Evolutionary conservation across 2,888 invertebrate genomes (phyloP).

Genomic region (Hypomecis punctinalis): DNA sequence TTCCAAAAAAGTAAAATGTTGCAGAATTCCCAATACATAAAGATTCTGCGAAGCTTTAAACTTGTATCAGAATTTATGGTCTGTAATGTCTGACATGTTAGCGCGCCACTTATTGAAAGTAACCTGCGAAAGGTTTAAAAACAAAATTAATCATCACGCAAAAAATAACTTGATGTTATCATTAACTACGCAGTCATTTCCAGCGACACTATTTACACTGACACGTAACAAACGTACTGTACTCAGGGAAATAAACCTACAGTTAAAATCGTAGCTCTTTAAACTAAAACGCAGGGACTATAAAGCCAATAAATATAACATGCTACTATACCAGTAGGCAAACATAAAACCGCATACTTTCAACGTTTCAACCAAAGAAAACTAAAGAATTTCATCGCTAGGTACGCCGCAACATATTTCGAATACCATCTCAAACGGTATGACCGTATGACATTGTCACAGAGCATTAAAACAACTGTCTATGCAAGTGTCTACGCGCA

Average conservation of each 20-base stretch:
- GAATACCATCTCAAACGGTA: constrained; percentile 2
- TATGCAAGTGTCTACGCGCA: constrained; percentile 3
- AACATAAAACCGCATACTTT: background rate
- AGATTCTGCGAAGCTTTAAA: constrained; percentile 4
- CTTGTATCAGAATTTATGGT: constrained; percentile 10
- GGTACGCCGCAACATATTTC: background rate
- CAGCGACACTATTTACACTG: constrained; percentile 30
- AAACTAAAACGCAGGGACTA: background rate
- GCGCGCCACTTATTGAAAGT: constrained; percentile 25
- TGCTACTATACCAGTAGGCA: no score
- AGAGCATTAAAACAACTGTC: constrained; percentile 3
- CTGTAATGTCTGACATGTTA: constrained; percentile 4
- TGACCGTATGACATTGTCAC: constrained; percentile 12
- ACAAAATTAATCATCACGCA: constrained; percentile 37
- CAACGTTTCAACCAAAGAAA: background rate
- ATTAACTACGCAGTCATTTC: constrained; percentile 36
- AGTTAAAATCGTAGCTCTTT: background rate
- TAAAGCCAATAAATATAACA: no score
- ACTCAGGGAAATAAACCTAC: background rate
- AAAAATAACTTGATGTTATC: constrained; percentile 36
- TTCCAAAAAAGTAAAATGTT: constrained; percentile 3
- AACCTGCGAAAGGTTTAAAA: constrained; percentile 32
- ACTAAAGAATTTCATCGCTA: background rate
- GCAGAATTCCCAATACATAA: constrained; percentile 6
- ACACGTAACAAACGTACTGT: constrained; percentile 16